Percentiles rank a stretch among this genome's conserved stretches.
Evolutionary conservation across 2,113 vertebrate genomes (phyloP).

Genomic region (Microtus pennsylvanicus): DNA sequence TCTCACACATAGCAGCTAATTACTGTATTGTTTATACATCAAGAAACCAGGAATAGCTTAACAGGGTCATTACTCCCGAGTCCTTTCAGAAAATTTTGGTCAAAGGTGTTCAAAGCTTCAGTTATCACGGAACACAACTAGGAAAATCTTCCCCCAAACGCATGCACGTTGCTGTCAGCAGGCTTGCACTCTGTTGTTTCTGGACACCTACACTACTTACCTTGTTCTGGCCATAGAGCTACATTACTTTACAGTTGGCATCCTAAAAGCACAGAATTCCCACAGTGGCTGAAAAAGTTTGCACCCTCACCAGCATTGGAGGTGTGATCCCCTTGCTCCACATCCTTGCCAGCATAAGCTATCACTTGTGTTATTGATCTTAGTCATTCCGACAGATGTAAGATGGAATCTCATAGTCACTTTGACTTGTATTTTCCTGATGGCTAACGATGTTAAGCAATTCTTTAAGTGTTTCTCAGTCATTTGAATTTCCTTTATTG

Average conservation of each 20-base stretch:
- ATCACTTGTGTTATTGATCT: neutral
- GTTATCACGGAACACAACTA: neutral
- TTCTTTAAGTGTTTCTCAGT: neutral
- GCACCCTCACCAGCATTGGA: neutral
- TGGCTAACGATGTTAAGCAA: neutral
- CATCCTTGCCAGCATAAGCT: neutral
- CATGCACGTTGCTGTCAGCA: neutral
- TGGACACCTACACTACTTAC: neutral
- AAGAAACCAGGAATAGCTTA: neutral
- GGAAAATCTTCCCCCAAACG: neutral
- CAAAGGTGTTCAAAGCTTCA: neutral
- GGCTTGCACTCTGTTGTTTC: neutral
- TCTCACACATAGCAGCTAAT: neutral
- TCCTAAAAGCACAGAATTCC: neutral
- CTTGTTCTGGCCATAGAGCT: neutral
- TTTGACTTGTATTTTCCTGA: neutral
- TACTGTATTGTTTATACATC: neutral
- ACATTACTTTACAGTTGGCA: neutral
- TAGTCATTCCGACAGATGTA: neutral
- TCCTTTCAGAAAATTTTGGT: neutral
- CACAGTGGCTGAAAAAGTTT: neutral
- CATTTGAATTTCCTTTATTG: neutral
- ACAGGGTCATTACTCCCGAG: too few species aligned
- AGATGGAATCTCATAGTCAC: neutral
- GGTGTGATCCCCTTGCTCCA: neutral